These are phyloP conservation scores for Cartodere bifasciata DNA, from an alignment of 2,888 invertebrate genomes.

Conservation along the genomic window DNA sequence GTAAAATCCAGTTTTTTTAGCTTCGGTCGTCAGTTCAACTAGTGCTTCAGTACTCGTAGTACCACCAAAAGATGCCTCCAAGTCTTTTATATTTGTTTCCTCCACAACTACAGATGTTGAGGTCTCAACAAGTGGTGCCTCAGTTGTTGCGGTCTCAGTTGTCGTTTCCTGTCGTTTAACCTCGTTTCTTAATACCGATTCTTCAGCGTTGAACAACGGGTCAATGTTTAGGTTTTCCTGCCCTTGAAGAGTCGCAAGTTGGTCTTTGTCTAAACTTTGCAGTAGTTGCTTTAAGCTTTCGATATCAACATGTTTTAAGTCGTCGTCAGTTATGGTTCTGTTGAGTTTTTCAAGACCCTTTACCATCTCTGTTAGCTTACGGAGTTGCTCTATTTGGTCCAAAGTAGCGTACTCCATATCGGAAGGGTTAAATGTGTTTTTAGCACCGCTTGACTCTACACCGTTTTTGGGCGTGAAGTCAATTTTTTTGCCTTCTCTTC, in stretches of 20 bases:
- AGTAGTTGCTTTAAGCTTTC: slow-evolving; percentile 28
- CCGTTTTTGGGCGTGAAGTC: slow-evolving; percentile 11
- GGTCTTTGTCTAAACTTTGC: slow-evolving; percentile 24
- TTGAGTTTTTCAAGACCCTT: slow-evolving; percentile 33
- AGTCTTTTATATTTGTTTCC: slow-evolving; percentile 40
- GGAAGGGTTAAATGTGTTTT: slow-evolving; percentile 29
- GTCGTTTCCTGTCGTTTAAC: slow-evolving; percentile 7
- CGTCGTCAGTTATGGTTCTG: slow-evolving; percentile 32
- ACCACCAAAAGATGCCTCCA: slow-evolving; percentile 69
- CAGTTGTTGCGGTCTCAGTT: slow-evolving; percentile 12
- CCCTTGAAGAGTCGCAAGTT: slow-evolving; percentile 30
- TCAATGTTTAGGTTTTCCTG: slow-evolving; percentile 30
- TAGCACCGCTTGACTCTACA: slow-evolving; percentile 15
- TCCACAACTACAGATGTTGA: slow-evolving; percentile 17
- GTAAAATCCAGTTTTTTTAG: slow-evolving; percentile 61
- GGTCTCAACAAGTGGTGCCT: slow-evolving; percentile 12
- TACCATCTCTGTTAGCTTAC: slow-evolving; percentile 37
- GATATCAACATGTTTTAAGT: slow-evolving; percentile 32
- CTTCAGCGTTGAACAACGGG: not conserved
- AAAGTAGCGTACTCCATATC: slow-evolving; percentile 30
- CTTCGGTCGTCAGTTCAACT: slow-evolving; percentile 46
- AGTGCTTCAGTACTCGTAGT: slow-evolving; percentile 39
- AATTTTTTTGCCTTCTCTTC: slow-evolving; percentile 16
- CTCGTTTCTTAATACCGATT: slow-evolving; percentile 1
- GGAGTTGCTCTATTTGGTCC: slow-evolving; percentile 39